phyloP scores from a whole-genome alignment of 2,113 vertebrate genomes.

The Varanus salvator region DNA sequence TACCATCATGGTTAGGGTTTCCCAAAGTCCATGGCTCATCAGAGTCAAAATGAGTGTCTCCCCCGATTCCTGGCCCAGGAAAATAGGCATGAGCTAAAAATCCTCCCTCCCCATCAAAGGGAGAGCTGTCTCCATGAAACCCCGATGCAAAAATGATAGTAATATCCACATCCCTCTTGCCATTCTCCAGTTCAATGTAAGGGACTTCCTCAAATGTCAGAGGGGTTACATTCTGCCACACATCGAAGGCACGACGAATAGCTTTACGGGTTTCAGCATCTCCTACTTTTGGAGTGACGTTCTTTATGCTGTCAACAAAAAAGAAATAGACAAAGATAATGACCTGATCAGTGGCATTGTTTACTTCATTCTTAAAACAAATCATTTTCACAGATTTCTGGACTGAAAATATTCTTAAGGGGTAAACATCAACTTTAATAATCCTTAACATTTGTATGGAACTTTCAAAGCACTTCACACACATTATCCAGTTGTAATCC shows the following conservation, averaged over 20 bases:
- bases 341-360: conserved; percentile 14
- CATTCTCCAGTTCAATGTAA: conserved; percentile 93
- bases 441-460: not conserved
- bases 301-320: conserved; percentile 91
- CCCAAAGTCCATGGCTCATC: conserved; percentile 99
- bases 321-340: conserved; percentile 25
- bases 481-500: not conserved
- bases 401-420: not conserved
- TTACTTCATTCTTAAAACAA: not conserved
- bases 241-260: conserved; percentile 97
- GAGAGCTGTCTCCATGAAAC: conserved; percentile 98
- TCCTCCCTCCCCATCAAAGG: conserved; percentile 97
- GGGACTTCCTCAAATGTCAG: conserved; percentile 97
- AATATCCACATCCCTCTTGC: conserved; percentile 97
- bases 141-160: conserved; percentile 99
- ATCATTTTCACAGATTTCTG: not conserved
- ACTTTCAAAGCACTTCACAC: not conserved
- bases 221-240: conserved; percentile 99
- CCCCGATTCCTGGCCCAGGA: conserved; percentile 96
- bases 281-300: conserved; percentile 98
- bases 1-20: conserved; percentile 98
- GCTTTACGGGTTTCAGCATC: conserved; percentile 95
- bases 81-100: conserved; percentile 99
- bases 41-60: conserved; percentile 98
- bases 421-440: conserved; percentile 23